phyloP scores from a whole-genome alignment of 2,797 vertebrate species.

The Emys orbicularis region DNA sequence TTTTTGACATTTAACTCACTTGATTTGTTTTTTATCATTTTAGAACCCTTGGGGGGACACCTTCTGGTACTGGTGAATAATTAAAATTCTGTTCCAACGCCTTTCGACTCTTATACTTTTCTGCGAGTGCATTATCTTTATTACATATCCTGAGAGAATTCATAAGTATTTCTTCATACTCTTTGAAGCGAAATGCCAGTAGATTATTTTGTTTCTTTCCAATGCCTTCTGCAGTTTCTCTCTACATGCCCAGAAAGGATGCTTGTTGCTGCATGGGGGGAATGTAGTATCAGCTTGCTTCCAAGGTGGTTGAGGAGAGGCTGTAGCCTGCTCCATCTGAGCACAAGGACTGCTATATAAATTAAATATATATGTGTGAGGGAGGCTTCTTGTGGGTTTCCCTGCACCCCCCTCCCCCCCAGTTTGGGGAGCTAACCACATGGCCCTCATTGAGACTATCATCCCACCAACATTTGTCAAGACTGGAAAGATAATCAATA shows the following conservation, averaged over 20 bases:
- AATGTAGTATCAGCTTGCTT: not conserved
- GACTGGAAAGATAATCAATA: not conserved
- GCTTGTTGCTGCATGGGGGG: not conserved
- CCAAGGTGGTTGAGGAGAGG: not conserved
- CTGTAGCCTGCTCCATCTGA: not conserved
- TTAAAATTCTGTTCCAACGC: not conserved
- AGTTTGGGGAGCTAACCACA: not conserved
- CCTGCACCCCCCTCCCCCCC: accelerated
- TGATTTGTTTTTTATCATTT: not conserved
- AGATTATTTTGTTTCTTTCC: not conserved
- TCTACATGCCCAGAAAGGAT: not conserved
- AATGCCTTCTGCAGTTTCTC: not conserved
- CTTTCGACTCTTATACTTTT: not conserved
- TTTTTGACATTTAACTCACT: not conserved
- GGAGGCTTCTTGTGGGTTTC: not conserved
- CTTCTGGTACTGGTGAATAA: not conserved
- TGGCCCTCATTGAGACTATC: not conserved
- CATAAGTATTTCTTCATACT: not conserved
- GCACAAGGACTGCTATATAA: not conserved
- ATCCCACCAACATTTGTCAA: not conserved
- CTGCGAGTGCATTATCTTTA: not conserved
- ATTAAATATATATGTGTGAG: too few relatives aligned
- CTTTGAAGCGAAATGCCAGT: not conserved
- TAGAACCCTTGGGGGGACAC: not conserved
- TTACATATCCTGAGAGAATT: not conserved